phyloP scores from a whole-genome alignment of 2,797 vertebrate genomes.

The Siniperca undulata region DNA sequence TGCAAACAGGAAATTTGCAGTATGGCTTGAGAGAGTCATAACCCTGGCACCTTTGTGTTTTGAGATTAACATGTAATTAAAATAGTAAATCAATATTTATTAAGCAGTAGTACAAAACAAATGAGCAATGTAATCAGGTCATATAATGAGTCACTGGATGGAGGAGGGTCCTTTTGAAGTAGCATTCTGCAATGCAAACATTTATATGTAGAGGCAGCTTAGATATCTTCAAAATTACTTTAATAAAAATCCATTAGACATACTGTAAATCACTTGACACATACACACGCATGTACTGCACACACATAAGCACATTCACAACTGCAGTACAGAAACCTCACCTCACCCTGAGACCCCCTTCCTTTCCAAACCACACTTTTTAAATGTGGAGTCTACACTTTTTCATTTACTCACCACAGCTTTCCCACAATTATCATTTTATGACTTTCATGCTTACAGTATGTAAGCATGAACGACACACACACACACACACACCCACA shows the following conservation, averaged over 20 bases:
- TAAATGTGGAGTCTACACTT: conserved; percentile 58
- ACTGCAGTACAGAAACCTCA: conserved; percentile 44
- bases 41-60: conserved; percentile 81
- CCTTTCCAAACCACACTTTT: conserved; percentile 71
- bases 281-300: neutral
- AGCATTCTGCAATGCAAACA: conserved; percentile 13
- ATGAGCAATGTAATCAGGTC: conserved; percentile 63
- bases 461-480: neutral
- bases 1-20: conserved; percentile 84
- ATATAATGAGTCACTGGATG: conserved; percentile 59
- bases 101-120: conserved; percentile 76
- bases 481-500: neutral
- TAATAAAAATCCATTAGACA: conserved; percentile 3
- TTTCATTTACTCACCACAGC: conserved; percentile 60
- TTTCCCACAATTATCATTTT: conserved; percentile 54
- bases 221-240: conserved; percentile 8
- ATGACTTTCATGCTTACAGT: conserved; percentile 46
- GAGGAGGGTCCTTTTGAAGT: conserved; percentile 27
- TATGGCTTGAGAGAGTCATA: conserved; percentile 82
- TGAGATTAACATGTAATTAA: conserved; percentile 87
- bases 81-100: conserved; percentile 87
- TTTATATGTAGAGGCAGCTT: conserved; percentile 6
- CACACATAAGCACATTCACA: conserved; percentile 8
- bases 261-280: neutral
- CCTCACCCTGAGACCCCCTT: conserved; percentile 58